Evolutionary conservation across 2,113 vertebrate genomes (phyloP), one percentile per base, ranked within the genome.

Genomic region (Colaptes auratus): DNA sequence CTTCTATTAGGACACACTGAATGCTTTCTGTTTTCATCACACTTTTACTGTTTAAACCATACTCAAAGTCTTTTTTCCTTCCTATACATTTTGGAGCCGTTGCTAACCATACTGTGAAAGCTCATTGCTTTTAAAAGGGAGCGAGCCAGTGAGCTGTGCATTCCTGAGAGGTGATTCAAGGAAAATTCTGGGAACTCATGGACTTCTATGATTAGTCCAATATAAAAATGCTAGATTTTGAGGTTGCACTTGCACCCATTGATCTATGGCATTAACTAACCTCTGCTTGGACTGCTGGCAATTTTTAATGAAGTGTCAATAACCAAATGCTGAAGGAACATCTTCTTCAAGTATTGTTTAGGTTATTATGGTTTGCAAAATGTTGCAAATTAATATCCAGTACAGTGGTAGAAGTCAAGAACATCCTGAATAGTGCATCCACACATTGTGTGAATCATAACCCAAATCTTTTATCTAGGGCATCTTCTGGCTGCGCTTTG

Each of bases 391-490:
- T 33, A 67, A 63, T 90, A n/a, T 70, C 12, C 25, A 58, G 15
- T 66, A 30, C 33, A 65, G 6, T 63, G 7, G 17, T 90, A 44
- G 69, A 58, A 76, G 35, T 84, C 66, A 88, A 65, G 31, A 81
- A 69, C 35, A n/a, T 69, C 67, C 63, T 67, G 56, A 79, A 59
- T 60, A 75, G 52, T 66, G 52, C 53, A 53, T 63, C 53, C 64
- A 58, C 50, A 59, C 66, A 52, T 3, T 1, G 48, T 63, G 35
- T 89, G 50, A 97, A 66, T 88, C 55, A 31, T 92, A 95, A 88
- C 77, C 63, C 72, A 69, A 50, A 95, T 94, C 48, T 95, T 93
- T 90, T 92, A 91, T 95, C 85, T 97, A 85, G 85, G 85, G 79
- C 91, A 92, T 82, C 80, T 95, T 91, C 95, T 92, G 72, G 80